These are phyloP conservation scores for Actinia equina DNA, from an alignment of 64 coral and sea anemone species.

Conservation along the genomic window DNA sequence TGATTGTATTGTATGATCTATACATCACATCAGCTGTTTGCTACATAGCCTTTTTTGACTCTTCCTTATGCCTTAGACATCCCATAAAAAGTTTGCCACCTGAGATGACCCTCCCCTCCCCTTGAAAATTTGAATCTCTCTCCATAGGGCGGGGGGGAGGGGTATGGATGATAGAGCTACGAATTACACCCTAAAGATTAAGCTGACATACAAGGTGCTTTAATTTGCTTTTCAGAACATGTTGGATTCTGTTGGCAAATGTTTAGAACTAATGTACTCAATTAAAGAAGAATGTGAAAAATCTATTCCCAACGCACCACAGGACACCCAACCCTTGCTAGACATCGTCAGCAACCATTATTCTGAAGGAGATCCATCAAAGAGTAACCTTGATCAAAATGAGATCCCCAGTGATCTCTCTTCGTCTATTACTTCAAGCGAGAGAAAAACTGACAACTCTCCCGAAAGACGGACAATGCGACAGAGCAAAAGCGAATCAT, in stretches of 20 bases:
- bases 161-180: no score
- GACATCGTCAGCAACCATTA: constrained; percentile 54
- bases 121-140: neutral
- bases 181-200: no score
- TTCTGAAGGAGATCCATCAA: neutral
- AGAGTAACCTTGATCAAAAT: neutral
- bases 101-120: neutral
- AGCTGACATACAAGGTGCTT: neutral
- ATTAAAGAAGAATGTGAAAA: constrained; percentile 87
- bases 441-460: constrained; percentile 28
- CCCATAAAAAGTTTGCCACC: no score
- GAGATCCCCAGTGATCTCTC: neutral
- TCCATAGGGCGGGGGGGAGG: no score
- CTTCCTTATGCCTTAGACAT: no score
- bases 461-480: constrained; percentile 51
- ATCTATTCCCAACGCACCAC: neutral
- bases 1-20: no score
- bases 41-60: no score
- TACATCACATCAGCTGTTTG: no score
- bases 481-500: constrained; percentile 84
- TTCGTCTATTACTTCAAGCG: constrained; percentile 1
- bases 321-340: constrained; percentile 24
- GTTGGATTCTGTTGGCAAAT: constrained; percentile 84
- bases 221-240: constrained; percentile 64
- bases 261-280: constrained; percentile 78